Base-by-base conservation (phyloP, 2,888 invertebrate genomes). In the Diaprepes abbreviatus region DNA sequence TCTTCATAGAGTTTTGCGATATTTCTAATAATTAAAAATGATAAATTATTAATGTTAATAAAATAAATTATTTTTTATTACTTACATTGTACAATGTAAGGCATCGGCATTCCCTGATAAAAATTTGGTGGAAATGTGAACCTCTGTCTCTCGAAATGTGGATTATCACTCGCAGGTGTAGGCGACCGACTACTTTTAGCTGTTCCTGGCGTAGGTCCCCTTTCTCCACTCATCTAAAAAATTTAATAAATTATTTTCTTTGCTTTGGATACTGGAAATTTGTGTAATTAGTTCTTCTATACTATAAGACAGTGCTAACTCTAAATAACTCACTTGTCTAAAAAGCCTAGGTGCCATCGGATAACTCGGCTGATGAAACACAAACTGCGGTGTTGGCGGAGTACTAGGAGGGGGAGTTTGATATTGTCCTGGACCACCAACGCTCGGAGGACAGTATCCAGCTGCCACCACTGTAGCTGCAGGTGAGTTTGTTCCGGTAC, bases 401-500 rank as follows among this genome's bases (percentile, higher is more conserved):
- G 84, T 84, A 60, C 82, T 83, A 0, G 84, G 78, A 12, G 83
- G 82, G n/a, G 83, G 82, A 17, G 82, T 81, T 60, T 81, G 73
- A 73, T 80, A 83, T 54, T 78, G 73, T 3, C 75, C 77, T 19
- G 70, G 65, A 52, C 74, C 74, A 67, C 28, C 72, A 64, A 73
- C 78, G 57, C 76, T 76, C n/a, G 31, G 16, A 5, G 78, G 79
- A 73, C 81, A 82, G 73, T 81, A 83, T 3, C 78, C 79, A 3
- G 83, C 78, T 9, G 82, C 76, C 31, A 84, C 78, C 40, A 84
- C 82, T 0, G 84, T 82, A 35, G 81, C 80, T 2, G 84, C 84
- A 4, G 84, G 84, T 10, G 84, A 84, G 74, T 79, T 84, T 1
- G 83, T 81, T n/a, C 83, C 84, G 0, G 82, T 82, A 70, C 83